Base-by-base conservation (phyloP, 2,113 vertebrate species). In the Tupaia chinensis region DNA sequence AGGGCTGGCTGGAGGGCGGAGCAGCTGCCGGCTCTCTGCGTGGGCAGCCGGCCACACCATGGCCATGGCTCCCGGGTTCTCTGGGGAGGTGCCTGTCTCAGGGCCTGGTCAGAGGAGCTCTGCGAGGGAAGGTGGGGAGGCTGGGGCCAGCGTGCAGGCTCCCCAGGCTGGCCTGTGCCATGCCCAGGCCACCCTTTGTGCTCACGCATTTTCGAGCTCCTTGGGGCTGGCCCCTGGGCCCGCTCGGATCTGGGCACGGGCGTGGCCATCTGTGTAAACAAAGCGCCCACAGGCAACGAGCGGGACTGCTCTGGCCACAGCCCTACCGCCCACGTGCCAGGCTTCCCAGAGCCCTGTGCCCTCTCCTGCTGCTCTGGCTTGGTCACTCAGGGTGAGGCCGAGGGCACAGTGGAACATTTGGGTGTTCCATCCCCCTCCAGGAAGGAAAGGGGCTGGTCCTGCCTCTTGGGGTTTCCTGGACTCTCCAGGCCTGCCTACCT, bases 401-500 rank as follows among this genome's bases (percentile, higher is more conserved):
- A 25, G 32, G 7, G 10, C 60, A 5, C 16, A 60, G 44, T 66
- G 27, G 58, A n/a, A 44, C 9, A 23, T 25, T n/a, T 14, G 44
- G 73, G 32, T 78, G 65, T 66, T 6, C 32, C 0, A 0, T 44
- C 12, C 58, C 13, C 0, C 4, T 78, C 82, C 1, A 23, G 20
- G 86, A 61, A 56, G 76, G 61, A 29, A 73, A 61, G 2, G 54
- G 32, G 53, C 34, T 54, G n/a, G 44, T 12, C 25, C 60, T 44
- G 79, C 83, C 83, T 44, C 4, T 72, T 5, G 22, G 44, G n/a
- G 72, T 22, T 53, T 7, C 63, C 54, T 0, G 0, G 1, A 44
- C 44, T 44, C 44, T 44, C 44, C 44, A 44, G 44, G 32, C 69
- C 53, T 53, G 94, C 87, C 34, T 98, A 99, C 99, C 99, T 98